These are phyloP conservation scores for Sesamia inferens DNA, from an alignment of 2,888 invertebrate species.

Conservation along the genomic window DNA sequence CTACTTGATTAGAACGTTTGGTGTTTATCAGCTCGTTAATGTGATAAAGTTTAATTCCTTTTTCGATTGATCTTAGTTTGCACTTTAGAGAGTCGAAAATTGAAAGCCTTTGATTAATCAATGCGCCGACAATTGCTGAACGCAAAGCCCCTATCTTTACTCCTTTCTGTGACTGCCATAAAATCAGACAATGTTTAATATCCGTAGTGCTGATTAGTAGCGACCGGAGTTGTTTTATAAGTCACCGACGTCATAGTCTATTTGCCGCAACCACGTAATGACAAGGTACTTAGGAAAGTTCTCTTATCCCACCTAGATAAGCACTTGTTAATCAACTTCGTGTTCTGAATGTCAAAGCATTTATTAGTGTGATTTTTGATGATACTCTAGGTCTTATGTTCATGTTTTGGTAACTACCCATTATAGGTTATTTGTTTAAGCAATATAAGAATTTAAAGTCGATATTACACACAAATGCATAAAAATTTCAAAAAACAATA, in stretches of 20 bases:
- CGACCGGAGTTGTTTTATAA: constrained; percentile 2
- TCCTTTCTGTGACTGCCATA: constrained; percentile 1
- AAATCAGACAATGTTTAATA: constrained; percentile 9
- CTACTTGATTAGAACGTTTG: background rate
- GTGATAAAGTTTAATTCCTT: constrained; percentile 28
- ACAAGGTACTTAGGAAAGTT: constrained; percentile 32
- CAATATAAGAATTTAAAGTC: too few species aligned
- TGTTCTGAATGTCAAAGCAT: constrained; percentile 33
- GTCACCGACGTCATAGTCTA: constrained; percentile 3
- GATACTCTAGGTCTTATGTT: too few species aligned
- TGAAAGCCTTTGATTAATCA: constrained; percentile 45
- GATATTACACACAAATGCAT: too few species aligned
- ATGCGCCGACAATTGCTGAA: background rate
- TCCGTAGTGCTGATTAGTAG: background rate
- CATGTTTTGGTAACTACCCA: too few species aligned
- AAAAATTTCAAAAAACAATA: too few species aligned
- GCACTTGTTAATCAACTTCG: constrained; percentile 39
- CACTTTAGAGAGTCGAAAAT: constrained; percentile 21
- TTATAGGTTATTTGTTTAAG: too few species aligned
- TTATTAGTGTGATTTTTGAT: too few species aligned
- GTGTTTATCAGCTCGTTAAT: constrained; percentile 20
- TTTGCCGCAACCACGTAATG: constrained; percentile 14
- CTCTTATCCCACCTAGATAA: constrained; percentile 30
- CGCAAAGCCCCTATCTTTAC: background rate
- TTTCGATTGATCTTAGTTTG: constrained; percentile 17